A percentile compares a stretch with the other conserved stretches of the same genome.
phyloP scores from a whole-genome alignment of 2,888 invertebrate species.

The Epistrophella euchroma region DNA sequence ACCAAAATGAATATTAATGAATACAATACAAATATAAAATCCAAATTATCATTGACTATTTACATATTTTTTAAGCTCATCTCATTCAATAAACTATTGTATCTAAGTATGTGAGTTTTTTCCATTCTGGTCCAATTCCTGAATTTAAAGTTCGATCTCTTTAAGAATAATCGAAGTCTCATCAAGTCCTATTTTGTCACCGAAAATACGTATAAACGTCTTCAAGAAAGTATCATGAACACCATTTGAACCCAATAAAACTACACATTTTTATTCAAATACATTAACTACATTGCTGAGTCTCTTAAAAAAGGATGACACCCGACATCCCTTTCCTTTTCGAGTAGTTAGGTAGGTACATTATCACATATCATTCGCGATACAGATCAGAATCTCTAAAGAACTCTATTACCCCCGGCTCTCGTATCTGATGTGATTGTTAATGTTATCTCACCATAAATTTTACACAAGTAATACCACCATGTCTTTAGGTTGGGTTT shows the following conservation, averaged over 20 bases:
- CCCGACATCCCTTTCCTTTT: neutral
- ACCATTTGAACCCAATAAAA: slow-evolving; percentile 13
- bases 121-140: no score
- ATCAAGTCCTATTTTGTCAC: neutral
- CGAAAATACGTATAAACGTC: neutral
- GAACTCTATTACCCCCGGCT: slow-evolving; percentile 40
- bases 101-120: no score
- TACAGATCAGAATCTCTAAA: slow-evolving; percentile 60
- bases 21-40: no score
- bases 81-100: no score
- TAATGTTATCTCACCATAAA: slow-evolving; percentile 74
- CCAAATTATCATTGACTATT: no score
- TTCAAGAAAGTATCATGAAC: neutral
- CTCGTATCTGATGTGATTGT: slow-evolving; percentile 56
- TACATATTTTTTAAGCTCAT: no score
- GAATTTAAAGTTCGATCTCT: neutral
- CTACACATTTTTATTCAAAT: slow-evolving; percentile 33
- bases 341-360: neutral
- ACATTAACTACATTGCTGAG: slow-evolving; percentile 12
- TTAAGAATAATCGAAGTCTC: neutral
- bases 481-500: slow-evolving; percentile 52
- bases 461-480: slow-evolving; percentile 71
- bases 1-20: no score
- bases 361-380: slow-evolving; percentile 71
- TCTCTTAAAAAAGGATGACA: slow-evolving; percentile 7